Conservation (phyloP, 2,797 vertebrate species). For the Zalophus californianus region DNA sequence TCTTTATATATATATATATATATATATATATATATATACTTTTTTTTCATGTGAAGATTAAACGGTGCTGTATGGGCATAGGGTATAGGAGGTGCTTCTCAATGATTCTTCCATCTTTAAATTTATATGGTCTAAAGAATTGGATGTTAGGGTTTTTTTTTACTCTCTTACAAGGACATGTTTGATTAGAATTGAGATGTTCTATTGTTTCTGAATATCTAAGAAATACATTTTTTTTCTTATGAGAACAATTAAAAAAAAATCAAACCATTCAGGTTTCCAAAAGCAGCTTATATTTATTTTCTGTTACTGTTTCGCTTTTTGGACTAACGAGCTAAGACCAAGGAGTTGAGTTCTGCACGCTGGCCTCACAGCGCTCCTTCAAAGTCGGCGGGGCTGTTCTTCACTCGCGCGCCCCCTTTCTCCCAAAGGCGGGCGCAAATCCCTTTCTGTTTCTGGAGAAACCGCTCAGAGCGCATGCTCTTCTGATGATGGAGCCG, state of each 20-base stretch:
- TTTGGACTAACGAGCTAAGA: background rate
- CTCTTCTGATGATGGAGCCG: background rate
- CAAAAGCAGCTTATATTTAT: background rate
- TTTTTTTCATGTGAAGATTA: background rate
- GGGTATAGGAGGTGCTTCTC: background rate
- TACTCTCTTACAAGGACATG: background rate
- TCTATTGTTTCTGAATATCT: background rate
- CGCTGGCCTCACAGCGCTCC: background rate
- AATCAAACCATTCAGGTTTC: background rate
- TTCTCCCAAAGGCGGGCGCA: background rate
- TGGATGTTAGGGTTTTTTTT: background rate
- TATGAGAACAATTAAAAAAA: background rate
- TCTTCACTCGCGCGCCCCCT: background rate
- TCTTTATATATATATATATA: background rate
- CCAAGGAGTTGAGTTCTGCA: background rate
- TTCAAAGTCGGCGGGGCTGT: accelerated
- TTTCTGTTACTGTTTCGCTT: background rate
- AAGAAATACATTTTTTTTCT: background rate
- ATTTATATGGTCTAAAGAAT: background rate
- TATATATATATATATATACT: too few relatives aligned
- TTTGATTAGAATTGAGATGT: background rate
- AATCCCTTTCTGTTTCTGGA: background rate
- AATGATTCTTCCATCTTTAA: background rate
- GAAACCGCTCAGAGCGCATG: constrained; percentile 53
- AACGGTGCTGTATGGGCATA: background rate